phyloP scores from a whole-genome alignment of 1,140 invertebrate species.

The Macrostomum lignano region DNA sequence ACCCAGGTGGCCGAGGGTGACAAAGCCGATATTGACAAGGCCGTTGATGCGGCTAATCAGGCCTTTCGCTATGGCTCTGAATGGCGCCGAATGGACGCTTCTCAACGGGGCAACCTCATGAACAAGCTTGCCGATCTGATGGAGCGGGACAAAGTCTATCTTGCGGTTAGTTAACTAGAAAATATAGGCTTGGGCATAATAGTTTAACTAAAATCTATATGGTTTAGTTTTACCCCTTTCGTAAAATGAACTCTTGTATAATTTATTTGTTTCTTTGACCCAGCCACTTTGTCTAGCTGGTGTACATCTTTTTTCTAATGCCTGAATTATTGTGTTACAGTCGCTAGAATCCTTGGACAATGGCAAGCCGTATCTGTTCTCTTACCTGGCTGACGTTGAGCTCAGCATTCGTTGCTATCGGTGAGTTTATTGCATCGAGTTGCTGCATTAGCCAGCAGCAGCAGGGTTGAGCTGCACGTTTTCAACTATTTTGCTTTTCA shows the following conservation, averaged over 20 bases:
- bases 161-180: constrained; percentile 39
- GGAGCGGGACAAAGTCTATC: constrained; percentile 37
- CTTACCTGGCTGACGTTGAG: constrained; percentile 37
- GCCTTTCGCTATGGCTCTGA: constrained; percentile 34
- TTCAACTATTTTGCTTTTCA: too few relatives aligned
- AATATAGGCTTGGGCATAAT: too few relatives aligned
- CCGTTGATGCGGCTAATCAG: constrained; percentile 51
- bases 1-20: constrained; percentile 47
- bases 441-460: too few relatives aligned
- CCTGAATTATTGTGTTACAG: too few relatives aligned
- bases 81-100: constrained; percentile 71
- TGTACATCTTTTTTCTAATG: too few relatives aligned
- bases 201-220: too few relatives aligned
- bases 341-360: constrained; percentile 54
- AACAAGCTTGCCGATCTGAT: constrained; percentile 48
- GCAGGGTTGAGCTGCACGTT: too few relatives aligned
- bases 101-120: constrained; percentile 45
- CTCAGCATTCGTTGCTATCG: constrained; percentile 35
- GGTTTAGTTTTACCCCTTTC: too few relatives aligned
- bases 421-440: constrained; percentile 11
- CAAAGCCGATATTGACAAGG: constrained; percentile 48
- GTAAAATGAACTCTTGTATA: too few relatives aligned
- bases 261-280: too few relatives aligned
- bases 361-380: constrained; percentile 46
- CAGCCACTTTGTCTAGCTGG: too few relatives aligned